Base-by-base conservation (phyloP, 2,888 invertebrate genomes). In the Gymnosoma rotundatum region DNA sequence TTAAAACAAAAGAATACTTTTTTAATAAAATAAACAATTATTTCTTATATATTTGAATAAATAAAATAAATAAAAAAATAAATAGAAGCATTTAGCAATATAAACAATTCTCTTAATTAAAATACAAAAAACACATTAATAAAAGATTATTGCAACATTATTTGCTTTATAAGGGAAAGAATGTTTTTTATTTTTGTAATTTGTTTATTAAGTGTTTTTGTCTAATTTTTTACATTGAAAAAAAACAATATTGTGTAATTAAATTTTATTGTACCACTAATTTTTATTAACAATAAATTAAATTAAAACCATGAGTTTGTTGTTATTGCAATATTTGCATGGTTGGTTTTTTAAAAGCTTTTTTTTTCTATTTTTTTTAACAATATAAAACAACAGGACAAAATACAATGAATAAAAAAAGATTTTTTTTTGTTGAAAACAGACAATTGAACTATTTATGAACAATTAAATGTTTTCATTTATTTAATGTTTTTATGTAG, bases 211-310 rank as follows among this genome's bases (percentile, higher is more conserved):
- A 52, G 10, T 14, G 6, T 7, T 38, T 56, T 45, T 16, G 6
- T 32, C 3, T 56, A 42, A n/a, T 42, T 74, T 50, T 60, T 74
- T 21, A 16, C 5, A 9, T 36, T n/a, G 14, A 48, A 42, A 42
- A 42, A 1, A 38, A 8, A n/a, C 4, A 42, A 16, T 38, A n/a
- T 20, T 8, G 16, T 12, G n/a, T 67, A 78, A 83, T 83, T 83
- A 83, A 69, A 56, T 74, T 69, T 73, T 78, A 56, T 63, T 78
- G 25, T 21, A 56, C 10, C 10, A 69, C 63, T 74, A 78, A 78
- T 73, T 78, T 73, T 73, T 78, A 78, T 83, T 74, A 73, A 83
- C 73, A 63, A 73, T 73, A 67, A 48, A 78, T 63, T 70, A 67
- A 67, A 48, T 78, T 25, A 58, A 72, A 69, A 38, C 5, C 56